Conservation (phyloP, 53 echinoderm and acorn worm species). For the Apostichopus leukothele region DNA sequence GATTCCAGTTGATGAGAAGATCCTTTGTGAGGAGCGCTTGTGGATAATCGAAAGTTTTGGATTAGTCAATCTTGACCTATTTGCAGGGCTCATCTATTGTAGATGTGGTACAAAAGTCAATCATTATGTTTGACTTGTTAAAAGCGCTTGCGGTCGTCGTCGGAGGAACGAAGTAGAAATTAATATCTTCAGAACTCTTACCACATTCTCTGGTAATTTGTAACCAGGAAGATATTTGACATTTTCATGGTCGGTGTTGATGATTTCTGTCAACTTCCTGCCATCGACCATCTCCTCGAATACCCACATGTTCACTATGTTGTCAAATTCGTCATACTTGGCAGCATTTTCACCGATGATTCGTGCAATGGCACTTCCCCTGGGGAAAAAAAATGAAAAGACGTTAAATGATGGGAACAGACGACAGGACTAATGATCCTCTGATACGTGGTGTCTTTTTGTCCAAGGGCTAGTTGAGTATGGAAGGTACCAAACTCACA, state of each 20-base stretch:
- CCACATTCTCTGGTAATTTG: slow-evolving; percentile 94
- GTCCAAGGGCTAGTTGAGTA: too few species aligned
- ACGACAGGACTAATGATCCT: too few species aligned
- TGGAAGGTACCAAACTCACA: too few species aligned
- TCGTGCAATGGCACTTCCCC: slow-evolving; percentile 95
- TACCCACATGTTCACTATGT: slow-evolving; percentile 90
- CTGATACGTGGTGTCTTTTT: too few species aligned
- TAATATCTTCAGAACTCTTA: slow-evolving; percentile 50
- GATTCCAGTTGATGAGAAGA: too few species aligned
- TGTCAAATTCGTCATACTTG: slow-evolving; percentile 67
- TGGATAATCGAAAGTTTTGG: too few species aligned
- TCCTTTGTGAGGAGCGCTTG: too few species aligned
- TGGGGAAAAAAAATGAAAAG: slow-evolving; percentile 10
- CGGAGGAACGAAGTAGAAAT: neutral
- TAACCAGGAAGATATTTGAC: slow-evolving; percentile 86
- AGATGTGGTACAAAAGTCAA: too few species aligned
- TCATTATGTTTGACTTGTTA: too few species aligned
- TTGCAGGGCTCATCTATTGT: neutral
- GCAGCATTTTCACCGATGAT: slow-evolving; percentile 81
- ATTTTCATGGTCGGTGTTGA: slow-evolving; percentile 85
- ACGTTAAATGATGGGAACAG: too few species aligned
- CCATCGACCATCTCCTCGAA: slow-evolving; percentile 98
- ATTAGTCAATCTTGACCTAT: too few species aligned
- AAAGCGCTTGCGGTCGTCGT: too few species aligned
- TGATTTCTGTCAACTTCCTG: slow-evolving; percentile 93